phyloP scores from a whole-genome alignment of 1,140 invertebrate genomes.

The Fopius arisanus region DNA sequence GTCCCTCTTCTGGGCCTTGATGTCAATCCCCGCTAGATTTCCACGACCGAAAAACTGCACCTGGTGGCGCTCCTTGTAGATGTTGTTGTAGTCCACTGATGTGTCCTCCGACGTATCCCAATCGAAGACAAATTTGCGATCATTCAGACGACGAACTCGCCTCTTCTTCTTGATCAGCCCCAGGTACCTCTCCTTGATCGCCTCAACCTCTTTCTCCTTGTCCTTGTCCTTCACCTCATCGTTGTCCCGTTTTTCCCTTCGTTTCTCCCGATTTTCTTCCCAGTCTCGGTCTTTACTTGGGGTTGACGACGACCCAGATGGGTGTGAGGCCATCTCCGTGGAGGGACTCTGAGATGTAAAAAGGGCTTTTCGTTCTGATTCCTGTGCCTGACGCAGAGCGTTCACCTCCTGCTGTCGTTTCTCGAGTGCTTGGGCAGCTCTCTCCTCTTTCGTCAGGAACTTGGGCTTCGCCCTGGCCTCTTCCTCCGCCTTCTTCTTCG shows the following conservation, averaged over 20 bases:
- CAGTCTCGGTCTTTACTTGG: slow-evolving; percentile 5
- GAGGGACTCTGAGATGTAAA: slow-evolving; percentile 34
- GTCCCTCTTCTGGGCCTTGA: slow-evolving; percentile 95
- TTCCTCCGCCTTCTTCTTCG: slow-evolving; percentile 97
- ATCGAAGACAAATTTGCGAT: slow-evolving; percentile 99
- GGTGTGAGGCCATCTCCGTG: slow-evolving; percentile 37
- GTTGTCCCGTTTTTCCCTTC: slow-evolving; percentile 61
- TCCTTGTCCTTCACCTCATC: slow-evolving; percentile 80
- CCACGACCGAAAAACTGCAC: slow-evolving; percentile 98
- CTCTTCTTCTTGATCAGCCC: slow-evolving; percentile 94
- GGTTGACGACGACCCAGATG: background rate
- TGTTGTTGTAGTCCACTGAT: slow-evolving; percentile 94
- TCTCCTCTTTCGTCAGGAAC: slow-evolving; percentile 95
- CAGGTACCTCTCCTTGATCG: slow-evolving; percentile 95
- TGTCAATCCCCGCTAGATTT: slow-evolving; percentile 97
- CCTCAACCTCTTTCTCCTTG: slow-evolving; percentile 90
- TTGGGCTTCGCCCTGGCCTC: slow-evolving; percentile 93
- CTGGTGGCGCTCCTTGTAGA: slow-evolving; percentile 97
- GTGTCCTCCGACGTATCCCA: slow-evolving; percentile 99
- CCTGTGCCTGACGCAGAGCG: slow-evolving; percentile 70
- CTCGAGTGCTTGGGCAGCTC: slow-evolving; percentile 87
- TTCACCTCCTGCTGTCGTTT: slow-evolving; percentile 88
- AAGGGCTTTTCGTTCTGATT: slow-evolving; percentile 74
- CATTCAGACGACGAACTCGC: slow-evolving; percentile 90
- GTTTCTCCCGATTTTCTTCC: slow-evolving; percentile 35